phyloP scores from a whole-genome alignment of 2,113 vertebrate genomes.

The Nanorana parkeri region DNA sequence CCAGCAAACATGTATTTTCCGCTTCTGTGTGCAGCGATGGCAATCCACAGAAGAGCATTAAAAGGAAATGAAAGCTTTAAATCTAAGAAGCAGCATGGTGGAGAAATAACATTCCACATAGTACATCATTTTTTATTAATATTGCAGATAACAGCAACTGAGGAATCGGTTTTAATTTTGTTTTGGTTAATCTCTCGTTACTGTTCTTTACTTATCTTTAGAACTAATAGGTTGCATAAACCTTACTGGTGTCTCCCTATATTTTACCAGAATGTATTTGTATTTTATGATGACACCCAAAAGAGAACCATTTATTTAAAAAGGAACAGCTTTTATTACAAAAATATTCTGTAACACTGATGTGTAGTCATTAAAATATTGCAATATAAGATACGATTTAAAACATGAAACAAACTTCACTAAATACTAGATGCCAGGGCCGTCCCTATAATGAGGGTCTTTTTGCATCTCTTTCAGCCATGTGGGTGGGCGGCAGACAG shows the following conservation, averaged over 20 bases:
- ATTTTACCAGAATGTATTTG: too few species aligned
- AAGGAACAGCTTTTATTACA: too few species aligned
- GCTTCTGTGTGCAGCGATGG: background rate
- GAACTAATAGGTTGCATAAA: background rate
- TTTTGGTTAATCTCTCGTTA: conserved; percentile 28
- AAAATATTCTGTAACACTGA: too few species aligned
- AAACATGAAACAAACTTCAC: too few species aligned
- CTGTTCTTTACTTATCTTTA: conserved; percentile 16
- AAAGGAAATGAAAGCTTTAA: conserved; percentile 50
- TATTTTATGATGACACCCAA: too few species aligned
- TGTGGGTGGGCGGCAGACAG: too few species aligned
- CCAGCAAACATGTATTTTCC: background rate
- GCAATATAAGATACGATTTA: too few species aligned
- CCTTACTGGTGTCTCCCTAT: background rate
- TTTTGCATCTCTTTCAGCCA: too few species aligned
- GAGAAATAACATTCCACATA: conserved; percentile 25
- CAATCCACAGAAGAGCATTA: conserved; percentile 27
- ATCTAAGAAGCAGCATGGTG: conserved; percentile 32
- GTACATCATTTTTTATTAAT: conserved; percentile 39
- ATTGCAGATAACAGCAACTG: conserved; percentile 16
- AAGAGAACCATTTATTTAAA: too few species aligned
- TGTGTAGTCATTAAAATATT: too few species aligned
- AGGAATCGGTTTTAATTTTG: conserved; percentile 1
- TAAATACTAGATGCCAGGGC: too few species aligned
- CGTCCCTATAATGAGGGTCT: too few species aligned